These are phyloP conservation scores for Polypterus bichir DNA, from an alignment of 2,113 vertebrate species.

Conservation along the genomic window DNA sequence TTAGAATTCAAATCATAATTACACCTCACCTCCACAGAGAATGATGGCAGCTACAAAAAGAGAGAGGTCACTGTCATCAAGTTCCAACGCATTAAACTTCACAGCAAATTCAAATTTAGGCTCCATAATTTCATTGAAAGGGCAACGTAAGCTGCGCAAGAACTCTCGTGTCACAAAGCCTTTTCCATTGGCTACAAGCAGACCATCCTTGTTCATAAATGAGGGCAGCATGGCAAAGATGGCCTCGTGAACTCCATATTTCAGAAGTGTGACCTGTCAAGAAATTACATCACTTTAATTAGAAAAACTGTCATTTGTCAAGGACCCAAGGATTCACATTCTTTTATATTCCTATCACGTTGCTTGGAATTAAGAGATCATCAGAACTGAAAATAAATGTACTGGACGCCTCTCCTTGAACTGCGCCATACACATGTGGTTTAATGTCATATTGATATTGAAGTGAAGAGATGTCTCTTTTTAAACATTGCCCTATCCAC, in stretches of 20 bases:
- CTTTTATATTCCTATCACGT: too few species aligned
- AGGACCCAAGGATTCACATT: too few species aligned
- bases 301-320: too few species aligned
- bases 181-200: constrained; percentile 85
- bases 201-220: constrained; percentile 95
- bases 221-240: constrained; percentile 97
- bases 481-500: too few species aligned
- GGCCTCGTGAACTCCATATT: constrained; percentile 91
- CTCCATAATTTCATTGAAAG: constrained; percentile 92
- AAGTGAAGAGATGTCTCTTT: too few species aligned
- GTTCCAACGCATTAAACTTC: constrained; percentile 91
- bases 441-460: too few species aligned
- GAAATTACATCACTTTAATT: not conserved
- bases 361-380: too few species aligned
- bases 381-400: too few species aligned
- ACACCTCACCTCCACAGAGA: constrained; percentile 82
- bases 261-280: constrained; percentile 76
- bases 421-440: too few species aligned
- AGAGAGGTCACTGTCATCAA: constrained; percentile 95
- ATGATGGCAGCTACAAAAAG: constrained; percentile 96
- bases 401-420: too few species aligned
- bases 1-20: too few species aligned
- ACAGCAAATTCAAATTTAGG: constrained; percentile 97
- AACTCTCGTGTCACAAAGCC: constrained; percentile 95
- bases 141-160: constrained; percentile 85